Conservation (phyloP, 2,888 invertebrate genomes). For the Ennomos erosarius region DNA sequence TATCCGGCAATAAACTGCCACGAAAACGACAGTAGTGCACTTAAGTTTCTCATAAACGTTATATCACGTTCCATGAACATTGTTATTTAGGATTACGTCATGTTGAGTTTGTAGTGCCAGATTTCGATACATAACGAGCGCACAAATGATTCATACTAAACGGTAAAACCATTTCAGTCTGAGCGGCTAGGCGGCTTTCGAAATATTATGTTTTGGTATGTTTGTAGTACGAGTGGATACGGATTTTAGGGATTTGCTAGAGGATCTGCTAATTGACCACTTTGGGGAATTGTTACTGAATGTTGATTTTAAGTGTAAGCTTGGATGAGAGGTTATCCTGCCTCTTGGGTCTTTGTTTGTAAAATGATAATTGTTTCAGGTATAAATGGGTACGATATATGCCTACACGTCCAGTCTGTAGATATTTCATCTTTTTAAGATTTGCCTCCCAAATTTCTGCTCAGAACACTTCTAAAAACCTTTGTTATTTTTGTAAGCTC, state of each 20-base stretch:
- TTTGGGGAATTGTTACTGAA: slow-evolving; percentile 22
- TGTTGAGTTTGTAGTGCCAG: slow-evolving; percentile 30
- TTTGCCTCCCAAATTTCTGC: too few relatives aligned
- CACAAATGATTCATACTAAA: slow-evolving; percentile 31
- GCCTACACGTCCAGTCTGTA: too few relatives aligned
- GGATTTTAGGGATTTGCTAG: slow-evolving; percentile 28
- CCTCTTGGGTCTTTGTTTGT: slow-evolving; percentile 11
- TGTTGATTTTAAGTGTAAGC: slow-evolving; percentile 29
- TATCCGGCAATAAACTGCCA: slow-evolving; percentile 71
- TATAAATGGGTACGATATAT: too few relatives aligned
- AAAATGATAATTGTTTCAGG: slow-evolving; percentile 20
- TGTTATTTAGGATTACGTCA: slow-evolving; percentile 62
- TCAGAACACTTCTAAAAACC: too few relatives aligned
- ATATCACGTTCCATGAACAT: slow-evolving; percentile 72
- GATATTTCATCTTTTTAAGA: too few relatives aligned
- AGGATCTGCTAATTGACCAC: slow-evolving; percentile 30
- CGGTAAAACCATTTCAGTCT: slow-evolving; percentile 33
- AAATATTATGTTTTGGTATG: slow-evolving; percentile 33
- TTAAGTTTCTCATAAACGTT: slow-evolving; percentile 77
- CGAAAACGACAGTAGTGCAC: slow-evolving; percentile 74
- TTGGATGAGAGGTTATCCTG: slow-evolving; percentile 6
- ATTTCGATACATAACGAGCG: slow-evolving; percentile 28
- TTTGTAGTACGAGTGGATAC: slow-evolving; percentile 26
- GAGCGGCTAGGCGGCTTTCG: slow-evolving; percentile 32
- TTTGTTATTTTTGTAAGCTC: slow-evolving; percentile 1